Evolutionary conservation across 2,797 vertebrate genomes (phyloP), one percentile per base, ranked within the genome.

Genomic region (Coregonus ussuriensis): DNA sequence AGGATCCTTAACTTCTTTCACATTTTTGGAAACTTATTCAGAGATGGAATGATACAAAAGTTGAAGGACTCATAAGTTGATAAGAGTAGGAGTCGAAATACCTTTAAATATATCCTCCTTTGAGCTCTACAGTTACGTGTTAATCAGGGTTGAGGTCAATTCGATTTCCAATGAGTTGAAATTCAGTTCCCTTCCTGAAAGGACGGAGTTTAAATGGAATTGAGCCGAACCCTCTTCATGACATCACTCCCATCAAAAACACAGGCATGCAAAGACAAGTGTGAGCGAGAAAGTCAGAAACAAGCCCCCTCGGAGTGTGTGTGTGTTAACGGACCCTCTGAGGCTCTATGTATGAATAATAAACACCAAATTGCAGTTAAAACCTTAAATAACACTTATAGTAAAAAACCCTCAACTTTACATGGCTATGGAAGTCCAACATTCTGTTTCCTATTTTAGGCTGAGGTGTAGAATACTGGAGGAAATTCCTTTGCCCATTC

Each of bases 101-200:
- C 80, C n/a, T 85, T 83, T 83, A 82, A 11, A 79, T 67, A 47
- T 70, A 13, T 70, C 51, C 59, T 47, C 71, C 41, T 2, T 67
- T 67, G 74, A 80, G 76, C 82, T 65, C 62, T 74, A 21, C 59
- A 25, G 21, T 21, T 63, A 63, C 25, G 3, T 4, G 59, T 63
- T 63, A 25, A 63, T 63, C 59, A 25, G n/a, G 25, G 21, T 4
- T 63, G 59, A 21, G 59, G 59, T 29, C 79, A 31, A 71, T 74
- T 53, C 21, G 37, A n/a, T 89, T 85, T 79, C 56, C 81, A 65
- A 47, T 47, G 41, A 47, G 9, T 13, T 91, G 89, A 88, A 91
- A 90, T 90, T 82, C 78, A 71, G 9, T 47, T 47, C 41, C 41
- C 41, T 47, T 47, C 84, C 89, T 29, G 25, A 65, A 65, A 16